phyloP scores from a whole-genome alignment of 2,888 invertebrate species.

The Dryocosmus kuriphilus region DNA sequence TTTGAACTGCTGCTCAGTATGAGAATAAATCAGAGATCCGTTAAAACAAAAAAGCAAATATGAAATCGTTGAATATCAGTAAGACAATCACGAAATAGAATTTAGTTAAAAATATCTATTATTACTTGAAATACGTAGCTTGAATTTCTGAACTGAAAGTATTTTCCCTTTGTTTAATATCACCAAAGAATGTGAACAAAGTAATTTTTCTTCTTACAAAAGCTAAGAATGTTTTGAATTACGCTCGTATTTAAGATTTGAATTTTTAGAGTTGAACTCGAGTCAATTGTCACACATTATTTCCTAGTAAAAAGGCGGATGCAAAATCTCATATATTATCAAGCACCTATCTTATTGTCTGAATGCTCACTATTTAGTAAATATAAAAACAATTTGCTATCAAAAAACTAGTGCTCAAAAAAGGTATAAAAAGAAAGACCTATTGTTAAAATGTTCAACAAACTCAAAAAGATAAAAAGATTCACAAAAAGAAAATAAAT shows the following conservation, averaged over 20 bases:
- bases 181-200: slow-evolving; percentile 8
- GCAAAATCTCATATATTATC: neutral
- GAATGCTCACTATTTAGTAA: slow-evolving; percentile 16
- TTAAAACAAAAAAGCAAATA: neutral
- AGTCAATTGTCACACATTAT: slow-evolving; percentile 22
- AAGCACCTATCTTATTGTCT: neutral
- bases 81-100: slow-evolving; percentile 36
- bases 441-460: slow-evolving; percentile 5
- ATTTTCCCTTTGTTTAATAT: slow-evolving; percentile 9
- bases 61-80: slow-evolving; percentile 28
- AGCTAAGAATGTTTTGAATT: neutral
- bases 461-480: neutral
- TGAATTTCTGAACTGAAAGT: slow-evolving; percentile 35
- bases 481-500: neutral
- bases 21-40: neutral
- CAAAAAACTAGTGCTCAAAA: slow-evolving; percentile 28
- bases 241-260: neutral
- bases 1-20: neutral
- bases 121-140: slow-evolving; percentile 13
- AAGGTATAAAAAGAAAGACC: neutral
- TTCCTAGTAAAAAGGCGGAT: neutral
- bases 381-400: slow-evolving; percentile 1
- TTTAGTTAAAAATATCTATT: slow-evolving; percentile 19
- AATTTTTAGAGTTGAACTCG: slow-evolving; percentile 10
- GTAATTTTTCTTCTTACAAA: neutral